Evolutionary conservation across 2,113 vertebrate genomes (phyloP), one percentile per base, ranked within the genome.

Genomic region (Pelusios castaneus): DNA sequence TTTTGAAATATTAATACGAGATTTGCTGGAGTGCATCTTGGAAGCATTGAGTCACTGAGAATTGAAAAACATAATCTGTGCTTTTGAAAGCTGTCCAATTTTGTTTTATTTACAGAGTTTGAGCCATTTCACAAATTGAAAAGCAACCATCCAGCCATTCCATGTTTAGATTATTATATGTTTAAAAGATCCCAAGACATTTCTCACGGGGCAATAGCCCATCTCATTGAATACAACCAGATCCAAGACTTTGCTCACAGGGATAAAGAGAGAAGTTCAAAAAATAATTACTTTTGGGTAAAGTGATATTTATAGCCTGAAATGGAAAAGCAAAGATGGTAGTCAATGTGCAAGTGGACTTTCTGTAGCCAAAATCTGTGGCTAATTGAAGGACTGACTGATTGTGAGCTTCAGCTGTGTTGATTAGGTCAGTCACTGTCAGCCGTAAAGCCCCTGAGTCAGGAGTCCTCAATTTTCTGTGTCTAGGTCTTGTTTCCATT

Each of bases 121-220:
- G 95, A 97, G 92, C 91, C 90, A 89, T 97, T 97, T 97, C 85
- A 96, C 91, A 97, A 96, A 97, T 97, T 96, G 94, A 94, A 98
- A 97, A 93, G 85, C 90, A 97, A 80, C 89, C 90, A 95, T 95
- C 81, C 91, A 97, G 63, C 81, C 90, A 91, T 97, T 97, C 96
- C 82, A 80, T 94, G 91, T 95, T 95, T 96, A 96, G 91, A 96
- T 95, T 97, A 96, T 96, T 96, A 85, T 94, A 89, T 92, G 88
- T 97, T 97, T 97, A 97, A 96, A 89, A 89, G 91, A 92, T 89
- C 81, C 88, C 92, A 79, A 84, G 82, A 85, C 80, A 84, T 93
- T 97, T 97, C 91, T 95, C 86, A 2, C 43, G 84, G 88, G 93
- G 89, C 92, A 96, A 43, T 96, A 94, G 93, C 76, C 92, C 84